Conservation (phyloP, 1,140 invertebrate genomes). For the Drosophila neocordata region DNA sequence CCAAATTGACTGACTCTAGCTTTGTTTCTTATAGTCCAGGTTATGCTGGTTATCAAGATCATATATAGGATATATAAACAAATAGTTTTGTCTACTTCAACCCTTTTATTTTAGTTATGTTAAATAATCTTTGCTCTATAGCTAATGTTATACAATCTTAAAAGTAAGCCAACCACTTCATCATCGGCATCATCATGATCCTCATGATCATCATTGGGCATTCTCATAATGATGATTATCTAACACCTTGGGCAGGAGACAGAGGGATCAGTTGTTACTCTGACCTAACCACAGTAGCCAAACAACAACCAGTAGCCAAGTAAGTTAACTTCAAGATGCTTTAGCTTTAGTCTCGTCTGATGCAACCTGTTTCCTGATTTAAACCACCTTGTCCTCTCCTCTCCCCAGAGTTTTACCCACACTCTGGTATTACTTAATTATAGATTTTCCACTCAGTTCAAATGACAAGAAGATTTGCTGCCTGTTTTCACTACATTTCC, state of each 20-base stretch:
- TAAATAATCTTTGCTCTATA: neutral
- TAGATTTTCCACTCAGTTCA: constrained; percentile 51
- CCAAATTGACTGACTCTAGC: too few relatives aligned
- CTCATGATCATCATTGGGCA: constrained; percentile 10
- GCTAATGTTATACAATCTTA: constrained; percentile 18
- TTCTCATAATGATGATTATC: neutral
- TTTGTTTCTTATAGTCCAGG: too few relatives aligned
- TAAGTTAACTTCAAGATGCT: constrained; percentile 2
- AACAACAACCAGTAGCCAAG: constrained; percentile 15
- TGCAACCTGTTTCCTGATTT: constrained; percentile 70
- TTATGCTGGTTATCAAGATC: too few relatives aligned
- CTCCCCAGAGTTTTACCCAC: constrained; percentile 9
- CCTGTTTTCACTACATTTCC: constrained; percentile 10
- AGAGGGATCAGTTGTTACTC: constrained; percentile 7
- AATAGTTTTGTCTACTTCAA: too few relatives aligned
- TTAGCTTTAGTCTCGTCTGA: constrained; percentile 27
- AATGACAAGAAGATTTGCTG: constrained; percentile 67
- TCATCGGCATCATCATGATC: constrained; percentile 1
- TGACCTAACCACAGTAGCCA: constrained; percentile 18
- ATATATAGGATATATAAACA: too few relatives aligned
- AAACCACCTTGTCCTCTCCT: constrained; percentile 7
- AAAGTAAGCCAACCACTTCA: constrained; percentile 2
- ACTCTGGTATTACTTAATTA: constrained; percentile 60
- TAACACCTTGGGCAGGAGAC: constrained; percentile 6
- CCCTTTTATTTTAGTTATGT: neutral